Conservation (phyloP, 2,888 invertebrate genomes). For the Phanerotoma sp. region DNA sequence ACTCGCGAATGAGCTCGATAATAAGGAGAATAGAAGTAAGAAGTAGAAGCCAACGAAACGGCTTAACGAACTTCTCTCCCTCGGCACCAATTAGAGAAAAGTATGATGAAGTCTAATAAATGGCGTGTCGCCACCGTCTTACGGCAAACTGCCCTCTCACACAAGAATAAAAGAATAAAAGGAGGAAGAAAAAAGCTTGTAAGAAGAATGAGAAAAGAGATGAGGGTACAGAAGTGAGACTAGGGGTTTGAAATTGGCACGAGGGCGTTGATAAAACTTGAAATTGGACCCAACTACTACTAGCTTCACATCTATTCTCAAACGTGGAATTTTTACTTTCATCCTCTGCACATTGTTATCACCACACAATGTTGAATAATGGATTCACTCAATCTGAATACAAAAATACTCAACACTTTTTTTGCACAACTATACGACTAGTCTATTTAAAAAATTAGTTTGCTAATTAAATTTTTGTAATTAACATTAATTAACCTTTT, state of each 20-base stretch:
- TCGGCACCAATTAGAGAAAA: slow-evolving; percentile 36
- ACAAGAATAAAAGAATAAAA: slow-evolving; percentile 1
- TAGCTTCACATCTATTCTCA: slow-evolving; percentile 10
- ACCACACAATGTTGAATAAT: not conserved
- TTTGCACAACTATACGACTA: not conserved
- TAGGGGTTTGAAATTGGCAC: not conserved
- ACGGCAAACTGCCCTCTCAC: slow-evolving; percentile 10
- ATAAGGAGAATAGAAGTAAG: slow-evolving; percentile 9
- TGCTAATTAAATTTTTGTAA: too few species aligned
- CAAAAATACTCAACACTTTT: too few species aligned
- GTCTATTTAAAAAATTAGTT: too few species aligned
- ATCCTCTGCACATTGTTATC: not conserved
- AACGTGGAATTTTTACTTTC: not conserved
- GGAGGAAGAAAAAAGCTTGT: slow-evolving; percentile 16
- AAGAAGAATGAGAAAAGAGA: slow-evolving; percentile 10
- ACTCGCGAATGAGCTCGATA: slow-evolving; percentile 28
- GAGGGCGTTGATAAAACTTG: slow-evolving; percentile 6
- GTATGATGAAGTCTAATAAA: slow-evolving; percentile 37
- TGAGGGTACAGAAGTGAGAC: slow-evolving; percentile 1
- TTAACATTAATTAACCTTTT: too few species aligned
- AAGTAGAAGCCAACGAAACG: not conserved
- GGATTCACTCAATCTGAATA: too few species aligned
- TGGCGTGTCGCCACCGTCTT: slow-evolving; percentile 20
- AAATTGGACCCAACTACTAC: slow-evolving; percentile 7
- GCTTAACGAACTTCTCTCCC: slow-evolving; percentile 16